phyloP scores from a whole-genome alignment of 1,140 invertebrate genomes.

The Trachymyrmex septentrionalis region DNA sequence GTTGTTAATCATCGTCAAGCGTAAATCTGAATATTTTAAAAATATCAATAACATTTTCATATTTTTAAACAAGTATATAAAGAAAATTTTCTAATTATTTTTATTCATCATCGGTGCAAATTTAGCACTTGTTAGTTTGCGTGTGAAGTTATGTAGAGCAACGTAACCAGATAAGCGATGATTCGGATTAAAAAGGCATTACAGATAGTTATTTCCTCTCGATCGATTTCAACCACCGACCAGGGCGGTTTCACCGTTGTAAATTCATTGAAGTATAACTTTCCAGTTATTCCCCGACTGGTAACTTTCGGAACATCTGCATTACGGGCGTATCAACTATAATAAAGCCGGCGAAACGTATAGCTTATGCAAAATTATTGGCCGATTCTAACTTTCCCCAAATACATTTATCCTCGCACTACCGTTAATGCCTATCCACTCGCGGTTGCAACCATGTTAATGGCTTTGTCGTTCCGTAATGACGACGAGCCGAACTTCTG shows the following conservation, averaged over 20 bases:
- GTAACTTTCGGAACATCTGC: constrained; percentile 62
- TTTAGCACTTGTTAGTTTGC: not conserved
- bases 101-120: not conserved
- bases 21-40: not conserved
- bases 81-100: not conserved
- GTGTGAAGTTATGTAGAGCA: not conserved
- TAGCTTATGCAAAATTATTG: constrained; percentile 63
- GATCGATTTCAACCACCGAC: constrained; percentile 11
- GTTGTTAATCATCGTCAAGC: constrained; percentile 2
- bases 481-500: constrained; percentile 52
- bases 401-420: constrained; percentile 54
- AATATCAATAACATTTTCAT: no score
- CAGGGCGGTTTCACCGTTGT: constrained; percentile 5
- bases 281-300: constrained; percentile 58
- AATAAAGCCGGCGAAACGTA: constrained; percentile 50
- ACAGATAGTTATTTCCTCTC: constrained; percentile 27
- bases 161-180: not conserved
- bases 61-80: no score
- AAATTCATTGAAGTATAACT: constrained; percentile 65
- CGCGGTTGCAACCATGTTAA: constrained; percentile 55
- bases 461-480: constrained; percentile 48
- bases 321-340: constrained; percentile 52
- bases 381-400: constrained; percentile 57
- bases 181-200: constrained; percentile 38
- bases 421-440: constrained; percentile 45